Evolutionary conservation across 2,888 invertebrate species (phyloP), one percentile per base, ranked within the genome.

Genomic region (Polydrusus pterygomalis): DNA sequence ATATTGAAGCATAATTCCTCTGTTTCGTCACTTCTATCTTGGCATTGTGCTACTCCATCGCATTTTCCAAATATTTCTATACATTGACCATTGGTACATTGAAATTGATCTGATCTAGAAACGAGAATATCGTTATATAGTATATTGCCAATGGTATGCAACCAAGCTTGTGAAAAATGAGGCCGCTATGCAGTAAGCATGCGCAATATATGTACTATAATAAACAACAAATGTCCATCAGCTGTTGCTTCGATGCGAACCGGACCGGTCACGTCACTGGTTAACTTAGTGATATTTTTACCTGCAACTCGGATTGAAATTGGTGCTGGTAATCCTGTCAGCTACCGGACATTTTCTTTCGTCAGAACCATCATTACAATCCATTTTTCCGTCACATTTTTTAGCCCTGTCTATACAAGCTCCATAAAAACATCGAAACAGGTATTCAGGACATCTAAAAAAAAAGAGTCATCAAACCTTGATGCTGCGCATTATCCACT

Each of bases 341-440:
- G 10, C 9, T 1, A 49, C 5, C 8, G 34, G 0, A 54, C 79
- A 79, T 43, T 51, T 43, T 6, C 70, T 76, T 79, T 90, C 90
- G 81, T 90, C 90, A 3, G 90, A 90, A 43, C 86, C 86, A 75
- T 90, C 90, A 6, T 86, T 80, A 79, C 91, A 91, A 70, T 91
- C 88, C 58, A 83, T 78, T 8, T 84, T 77, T 0, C 88, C 89
- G 79, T 91, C 89, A 78, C 93, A 93, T 60, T 87, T 86, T 0
- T 88, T 85, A 18, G 89, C 88, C 1, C 89, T 88, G 15, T 77
- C 72, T 7, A 85, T 81, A 76, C 86, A 86, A 6, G 84, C 85
- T 9, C 86, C 86, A 73, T 86, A 86, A 11, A 80, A 79, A 69
- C 86, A 86, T 54, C 77, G 74, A 75, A 82, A 84, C 7, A 88